Percentiles rank a stretch among this genome's conserved stretches.
Conservation (phyloP, 30 jellyfish, hydroid and myxozoan genomes). For the Turritopsis rubra region DNA sequence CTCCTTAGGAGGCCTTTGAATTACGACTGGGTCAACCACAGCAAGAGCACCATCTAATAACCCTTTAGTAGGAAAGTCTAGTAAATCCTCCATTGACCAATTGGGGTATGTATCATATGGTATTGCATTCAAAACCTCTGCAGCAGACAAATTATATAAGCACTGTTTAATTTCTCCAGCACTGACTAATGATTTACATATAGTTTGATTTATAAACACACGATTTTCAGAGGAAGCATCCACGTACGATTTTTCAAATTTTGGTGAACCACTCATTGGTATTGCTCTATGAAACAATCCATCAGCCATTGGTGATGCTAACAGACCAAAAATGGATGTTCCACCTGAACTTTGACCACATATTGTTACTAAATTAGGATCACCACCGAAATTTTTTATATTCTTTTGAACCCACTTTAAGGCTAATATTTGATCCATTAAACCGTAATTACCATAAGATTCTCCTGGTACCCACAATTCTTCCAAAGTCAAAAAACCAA, state of each 20-base stretch:
- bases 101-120: conserved; percentile 20
- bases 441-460: conserved; percentile 69
- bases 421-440: conserved; percentile 67
- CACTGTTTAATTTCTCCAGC: conserved; percentile 17
- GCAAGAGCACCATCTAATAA: conserved; percentile 20
- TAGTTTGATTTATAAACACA: conserved; percentile 34
- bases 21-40: conserved; percentile 31
- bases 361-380: conserved; percentile 52
- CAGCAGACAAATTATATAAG: conserved; percentile 24
- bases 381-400: conserved; percentile 66
- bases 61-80: conserved; percentile 34
- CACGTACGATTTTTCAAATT: conserved; percentile 27
- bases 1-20: conserved; percentile 25
- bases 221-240: conserved; percentile 56
- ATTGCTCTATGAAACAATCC: conserved; percentile 56
- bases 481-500: conserved; percentile 63
- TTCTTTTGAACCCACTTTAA: conserved; percentile 59
- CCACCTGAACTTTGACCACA: conserved; percentile 76
- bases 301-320: conserved; percentile 54
- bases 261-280: conserved; percentile 69
- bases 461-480: conserved; percentile 32
- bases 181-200: conserved; percentile 27
- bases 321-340: conserved; percentile 53
- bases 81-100: conserved; percentile 18
- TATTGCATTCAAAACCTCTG: conserved; percentile 24